A percentile compares a stretch with the other conserved stretches of the same genome.
phyloP scores from a whole-genome alignment of 64 coral and sea anemone genomes.

The Pocillopora damicornis region DNA sequence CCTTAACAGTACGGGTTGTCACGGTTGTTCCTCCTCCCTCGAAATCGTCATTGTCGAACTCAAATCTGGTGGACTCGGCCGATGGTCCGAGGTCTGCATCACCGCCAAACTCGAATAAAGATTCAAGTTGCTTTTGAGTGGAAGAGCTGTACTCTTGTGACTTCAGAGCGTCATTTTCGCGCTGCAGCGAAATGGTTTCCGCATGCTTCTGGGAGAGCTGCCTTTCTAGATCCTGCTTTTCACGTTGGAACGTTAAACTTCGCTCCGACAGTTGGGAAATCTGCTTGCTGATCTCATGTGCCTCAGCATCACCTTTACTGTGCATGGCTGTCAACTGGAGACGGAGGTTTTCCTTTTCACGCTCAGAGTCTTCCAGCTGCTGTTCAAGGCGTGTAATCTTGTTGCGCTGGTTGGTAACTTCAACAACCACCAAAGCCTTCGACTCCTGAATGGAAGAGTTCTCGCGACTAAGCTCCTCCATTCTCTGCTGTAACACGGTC shows the following conservation, averaged over 20 bases:
- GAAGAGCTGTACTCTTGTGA: neutral
- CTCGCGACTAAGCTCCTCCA: constrained; percentile 55
- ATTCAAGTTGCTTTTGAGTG: constrained; percentile 11
- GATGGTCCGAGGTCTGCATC: constrained; percentile 34
- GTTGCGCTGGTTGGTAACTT: constrained; percentile 70
- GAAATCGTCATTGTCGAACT: constrained; percentile 35
- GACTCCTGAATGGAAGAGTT: constrained; percentile 66
- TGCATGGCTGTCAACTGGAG: constrained; percentile 52
- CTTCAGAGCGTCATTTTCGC: constrained; percentile 37
- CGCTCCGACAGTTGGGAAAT: constrained; percentile 57
- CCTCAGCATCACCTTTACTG: constrained; percentile 54
- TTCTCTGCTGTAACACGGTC: constrained; percentile 76
- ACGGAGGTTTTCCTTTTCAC: constrained; percentile 64
- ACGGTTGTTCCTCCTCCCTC: constrained; percentile 31
- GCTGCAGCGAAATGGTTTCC: constrained; percentile 21
- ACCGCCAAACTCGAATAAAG: constrained; percentile 11
- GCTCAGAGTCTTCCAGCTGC: constrained; percentile 66
- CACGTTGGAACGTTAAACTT: constrained; percentile 51
- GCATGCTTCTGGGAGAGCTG: constrained; percentile 30
- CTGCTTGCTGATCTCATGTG: constrained; percentile 48
- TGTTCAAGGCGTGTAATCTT: constrained; percentile 65
- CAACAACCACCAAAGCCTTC: constrained; percentile 61
- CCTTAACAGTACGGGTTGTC: constrained; percentile 42
- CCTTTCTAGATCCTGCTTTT: constrained; percentile 60
- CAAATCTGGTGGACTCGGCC: constrained; percentile 41